A percentile compares a stretch with the other conserved stretches of the same genome.
These are phyloP conservation scores for Eubucco bourcierii DNA, from an alignment of 2,113 vertebrate genomes.

Conservation along the genomic window DNA sequence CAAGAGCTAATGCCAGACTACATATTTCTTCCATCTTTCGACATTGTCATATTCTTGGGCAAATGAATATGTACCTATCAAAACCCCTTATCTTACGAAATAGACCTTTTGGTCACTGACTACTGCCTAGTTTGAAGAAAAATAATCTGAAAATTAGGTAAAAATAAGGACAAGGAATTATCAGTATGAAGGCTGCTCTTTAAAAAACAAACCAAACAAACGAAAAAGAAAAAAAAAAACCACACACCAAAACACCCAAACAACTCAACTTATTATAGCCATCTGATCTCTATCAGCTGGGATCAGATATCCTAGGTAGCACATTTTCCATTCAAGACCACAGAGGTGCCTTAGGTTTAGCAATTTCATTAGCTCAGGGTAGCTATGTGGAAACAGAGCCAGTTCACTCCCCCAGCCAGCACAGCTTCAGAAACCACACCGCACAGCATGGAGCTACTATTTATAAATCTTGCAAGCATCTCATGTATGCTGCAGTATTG, in stretches of 20 bases:
- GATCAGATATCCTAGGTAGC: background rate
- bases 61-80: background rate
- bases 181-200: background rate
- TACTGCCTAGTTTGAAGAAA: background rate
- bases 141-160: background rate
- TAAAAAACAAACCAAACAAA: background rate
- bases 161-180: background rate
- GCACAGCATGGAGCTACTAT: background rate
- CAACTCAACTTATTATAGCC: background rate
- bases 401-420: background rate
- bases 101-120: background rate
- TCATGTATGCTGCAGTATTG: background rate
- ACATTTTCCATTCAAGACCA: background rate
- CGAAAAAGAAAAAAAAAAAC: too few relatives aligned
- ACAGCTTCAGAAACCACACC: background rate
- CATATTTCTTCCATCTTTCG: background rate
- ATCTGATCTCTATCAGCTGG: background rate
- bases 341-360: background rate
- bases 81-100: background rate
- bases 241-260: too few relatives aligned
- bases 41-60: background rate
- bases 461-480: conserved; percentile 1
- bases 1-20: background rate
- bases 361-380: background rate
- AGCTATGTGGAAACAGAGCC: background rate